Evolutionary conservation across 2,888 invertebrate species (phyloP).

Genomic region (Pteria penguin): DNA sequence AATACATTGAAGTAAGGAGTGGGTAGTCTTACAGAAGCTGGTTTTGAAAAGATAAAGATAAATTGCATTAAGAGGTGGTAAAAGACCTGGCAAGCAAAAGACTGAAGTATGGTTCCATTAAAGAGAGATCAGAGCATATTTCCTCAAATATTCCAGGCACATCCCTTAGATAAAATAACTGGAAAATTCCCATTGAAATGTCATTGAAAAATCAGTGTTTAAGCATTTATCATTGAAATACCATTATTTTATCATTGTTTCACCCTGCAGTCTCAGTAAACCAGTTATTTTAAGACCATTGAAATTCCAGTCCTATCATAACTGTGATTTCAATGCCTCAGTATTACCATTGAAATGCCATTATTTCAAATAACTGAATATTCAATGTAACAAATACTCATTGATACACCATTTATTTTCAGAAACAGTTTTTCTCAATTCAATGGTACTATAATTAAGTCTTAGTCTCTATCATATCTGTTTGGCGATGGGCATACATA

Average conservation of each 20-base stretch:
- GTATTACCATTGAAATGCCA: not conserved
- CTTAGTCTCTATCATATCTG: constrained; percentile 20
- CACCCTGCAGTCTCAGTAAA: not conserved
- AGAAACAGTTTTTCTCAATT: not conserved
- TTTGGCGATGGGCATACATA: constrained; percentile 28
- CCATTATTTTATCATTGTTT: not conserved
- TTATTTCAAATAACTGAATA: not conserved
- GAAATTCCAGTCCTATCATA: not conserved
- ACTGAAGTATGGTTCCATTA: no score
- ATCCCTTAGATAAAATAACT: not conserved
- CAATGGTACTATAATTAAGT: not conserved
- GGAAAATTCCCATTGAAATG: not conserved
- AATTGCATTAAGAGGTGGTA: no score
- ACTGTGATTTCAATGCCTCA: not conserved
- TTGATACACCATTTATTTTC: not conserved
- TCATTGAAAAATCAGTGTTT: not conserved
- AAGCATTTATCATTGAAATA: not conserved
- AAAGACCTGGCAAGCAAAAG: no score
- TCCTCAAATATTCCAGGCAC: no score
- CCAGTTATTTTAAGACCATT: not conserved
- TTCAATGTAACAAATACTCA: not conserved
- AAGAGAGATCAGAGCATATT: no score
- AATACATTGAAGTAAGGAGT: no score
- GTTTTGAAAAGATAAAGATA: no score
- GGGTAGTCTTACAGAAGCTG: no score